Evolutionary conservation across 1,140 invertebrate species (phyloP), one percentile per base, ranked within the genome.

Genomic region (Fopius arisanus): DNA sequence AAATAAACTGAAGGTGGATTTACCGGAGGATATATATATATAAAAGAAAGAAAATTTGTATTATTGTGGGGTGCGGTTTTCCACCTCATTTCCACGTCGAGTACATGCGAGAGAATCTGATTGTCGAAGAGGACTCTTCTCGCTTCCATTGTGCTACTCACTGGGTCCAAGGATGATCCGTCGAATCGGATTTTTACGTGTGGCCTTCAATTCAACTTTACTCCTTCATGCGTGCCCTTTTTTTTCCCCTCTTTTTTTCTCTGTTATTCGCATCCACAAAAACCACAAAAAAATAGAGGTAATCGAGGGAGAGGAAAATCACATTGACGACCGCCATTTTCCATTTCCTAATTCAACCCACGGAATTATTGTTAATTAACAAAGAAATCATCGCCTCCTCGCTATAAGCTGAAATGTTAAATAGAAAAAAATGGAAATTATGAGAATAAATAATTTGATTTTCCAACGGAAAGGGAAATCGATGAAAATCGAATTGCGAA

Each of bases 41-140:
- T 29, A 67, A 62, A 67, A 9, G 37, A n/a, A n/a, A 23, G 28
- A 41, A 23, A 51, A 43, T 29, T 51, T 70, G 65, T 23, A 54
- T 72, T 70, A 72, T 65, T 70, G 63, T 69, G 72, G 78, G 80
- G 74, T 86, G 82, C 80, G 83, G 81, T 84, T 86, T 86, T 84
- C 84, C 85, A 80, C 79, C 82, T 87, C 85, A 87, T 87, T 87
- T 86, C 82, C 83, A 77, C 80, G 70, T 77, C 80, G 78, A 83
- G 81, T 59, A 59, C 54, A 59, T 28, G 21, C 80, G 81, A 80
- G 76, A 77, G 77, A 82, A 83, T 77, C 78, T 81, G 81, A 82
- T 85, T 84, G 79, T 80, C 67, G 73, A 70, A 43, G 78, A 73
- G 75, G 77, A 75, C 75, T 80, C 79, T 77, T 77, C 72, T 75